phyloP scores from a whole-genome alignment of 92 coral and sea anemone genomes.

The Paragorgia papillata region DNA sequence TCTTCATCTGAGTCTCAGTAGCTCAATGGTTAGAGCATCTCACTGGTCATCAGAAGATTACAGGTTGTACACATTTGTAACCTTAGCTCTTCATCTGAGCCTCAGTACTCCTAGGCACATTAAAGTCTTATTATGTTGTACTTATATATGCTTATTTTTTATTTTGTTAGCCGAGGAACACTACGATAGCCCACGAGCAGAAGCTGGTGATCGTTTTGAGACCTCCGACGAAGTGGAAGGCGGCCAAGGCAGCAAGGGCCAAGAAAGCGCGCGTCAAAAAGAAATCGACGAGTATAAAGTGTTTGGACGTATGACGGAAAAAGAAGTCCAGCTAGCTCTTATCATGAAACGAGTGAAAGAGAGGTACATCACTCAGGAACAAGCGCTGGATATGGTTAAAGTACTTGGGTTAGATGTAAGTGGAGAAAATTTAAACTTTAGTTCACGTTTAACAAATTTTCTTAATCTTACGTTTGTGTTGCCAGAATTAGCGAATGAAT shows the following conservation, averaged over 20 bases:
- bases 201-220: constrained; percentile 5
- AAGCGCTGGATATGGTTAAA: constrained; percentile 30
- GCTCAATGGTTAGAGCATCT: too few relatives aligned
- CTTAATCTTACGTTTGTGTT: too few relatives aligned
- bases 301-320: constrained; percentile 34
- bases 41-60: too few relatives aligned
- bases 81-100: too few relatives aligned
- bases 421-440: neutral
- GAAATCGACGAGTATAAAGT: constrained; percentile 27
- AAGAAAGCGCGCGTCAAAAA: neutral
- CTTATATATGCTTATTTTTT: neutral
- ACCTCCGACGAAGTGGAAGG: neutral
- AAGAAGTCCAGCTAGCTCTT: constrained; percentile 27
- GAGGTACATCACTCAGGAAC: constrained; percentile 34
- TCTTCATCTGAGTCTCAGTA: too few relatives aligned
- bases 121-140: too few relatives aligned
- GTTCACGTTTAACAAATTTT: too few relatives aligned
- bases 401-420: constrained; percentile 26
- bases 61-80: too few relatives aligned
- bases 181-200: constrained; percentile 20
- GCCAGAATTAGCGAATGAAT: too few relatives aligned
- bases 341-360: constrained; percentile 29
- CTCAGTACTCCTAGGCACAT: too few relatives aligned
- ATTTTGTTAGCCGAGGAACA: neutral
- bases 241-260: too few relatives aligned